Evolutionary conservation across 2,797 vertebrate species (phyloP), one percentile per base, ranked within the genome.

Genomic region (Phalloptychus januarius): DNA sequence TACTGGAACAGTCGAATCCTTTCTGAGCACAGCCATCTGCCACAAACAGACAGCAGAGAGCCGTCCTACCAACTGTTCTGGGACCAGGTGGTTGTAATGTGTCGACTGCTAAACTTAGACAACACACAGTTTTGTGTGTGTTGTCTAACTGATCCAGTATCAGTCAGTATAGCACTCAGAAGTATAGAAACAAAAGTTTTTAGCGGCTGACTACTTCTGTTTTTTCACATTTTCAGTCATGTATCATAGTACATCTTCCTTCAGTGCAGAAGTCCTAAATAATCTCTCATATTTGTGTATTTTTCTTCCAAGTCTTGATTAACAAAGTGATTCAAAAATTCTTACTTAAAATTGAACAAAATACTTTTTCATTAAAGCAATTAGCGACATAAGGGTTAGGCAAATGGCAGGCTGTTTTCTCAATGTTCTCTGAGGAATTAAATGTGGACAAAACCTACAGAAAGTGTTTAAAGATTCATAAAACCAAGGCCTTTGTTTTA

Each of bases 21-120:
- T 89, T 85, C 80, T 85, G 81, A 87, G 75, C 83, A 48, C 82
- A 78, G 81, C 83, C 77, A 74, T 84, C 89, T 91, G 86, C 87
- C 86, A 87, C 82, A 85, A 80, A 85, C 80, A 85, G 75, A 77
- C 77, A 48, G 74, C 40, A 45, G 58, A 78, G 80, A 83, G 38
- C 71, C 74, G 36, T 72, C 44, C 72, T 44, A 83, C 79, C 89
- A 89, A 90, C 88, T 87, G 85, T 79, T 90, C 80, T 67, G 50
- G 16, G 42, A 84, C 86, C 91, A 89, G 87, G 84, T 90, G 87
- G 83, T 85, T 87, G 85, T 46, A 78, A 85, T 81, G 52, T 23
- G 75, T 50, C 65, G 67, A 76, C 82, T 74, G 83, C 86, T 90
- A 83, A 85, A 89, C 79, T 90, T 90, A 82, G 86, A 84, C 72